Percentiles rank a stretch among this genome's conserved stretches.
Conservation (phyloP, 2,797 vertebrate species). For the Psittacula derbiana region DNA sequence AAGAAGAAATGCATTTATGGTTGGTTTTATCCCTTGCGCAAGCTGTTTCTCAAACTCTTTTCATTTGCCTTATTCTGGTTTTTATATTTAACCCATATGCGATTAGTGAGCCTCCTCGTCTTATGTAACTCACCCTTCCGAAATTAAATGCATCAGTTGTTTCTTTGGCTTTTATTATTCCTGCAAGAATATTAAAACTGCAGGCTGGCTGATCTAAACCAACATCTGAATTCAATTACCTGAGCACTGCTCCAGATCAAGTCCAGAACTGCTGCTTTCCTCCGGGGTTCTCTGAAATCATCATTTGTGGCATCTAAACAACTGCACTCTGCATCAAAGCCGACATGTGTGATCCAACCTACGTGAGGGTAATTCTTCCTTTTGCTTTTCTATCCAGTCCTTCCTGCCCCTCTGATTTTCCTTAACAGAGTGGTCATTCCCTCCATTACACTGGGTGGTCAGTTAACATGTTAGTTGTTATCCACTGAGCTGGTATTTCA, state of each 20-base stretch:
- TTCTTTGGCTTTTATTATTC: slow-evolving; percentile 22
- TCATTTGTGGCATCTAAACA: background rate
- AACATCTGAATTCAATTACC: slow-evolving; percentile 16
- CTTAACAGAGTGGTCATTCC: background rate
- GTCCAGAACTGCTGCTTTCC: background rate
- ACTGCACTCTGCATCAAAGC: background rate
- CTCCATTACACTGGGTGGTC: background rate
- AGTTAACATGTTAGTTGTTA: background rate
- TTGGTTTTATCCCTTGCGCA: background rate
- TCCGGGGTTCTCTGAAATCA: background rate
- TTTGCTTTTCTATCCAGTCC: background rate
- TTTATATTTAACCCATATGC: slow-evolving; percentile 21
- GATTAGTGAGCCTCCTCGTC: background rate
- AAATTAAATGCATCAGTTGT: background rate
- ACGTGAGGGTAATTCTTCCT: background rate
- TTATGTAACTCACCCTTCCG: background rate
- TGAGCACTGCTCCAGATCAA: background rate
- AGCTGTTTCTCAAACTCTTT: background rate
- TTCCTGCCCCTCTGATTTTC: background rate
- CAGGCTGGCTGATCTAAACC: background rate
- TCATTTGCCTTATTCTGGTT: background rate
- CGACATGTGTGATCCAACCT: rapidly evolving
- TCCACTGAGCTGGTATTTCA: background rate
- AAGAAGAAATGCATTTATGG: background rate
- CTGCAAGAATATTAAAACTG: background rate